Base-by-base conservation (phyloP, 2,888 invertebrate species). In the Augiades crinisus region DNA sequence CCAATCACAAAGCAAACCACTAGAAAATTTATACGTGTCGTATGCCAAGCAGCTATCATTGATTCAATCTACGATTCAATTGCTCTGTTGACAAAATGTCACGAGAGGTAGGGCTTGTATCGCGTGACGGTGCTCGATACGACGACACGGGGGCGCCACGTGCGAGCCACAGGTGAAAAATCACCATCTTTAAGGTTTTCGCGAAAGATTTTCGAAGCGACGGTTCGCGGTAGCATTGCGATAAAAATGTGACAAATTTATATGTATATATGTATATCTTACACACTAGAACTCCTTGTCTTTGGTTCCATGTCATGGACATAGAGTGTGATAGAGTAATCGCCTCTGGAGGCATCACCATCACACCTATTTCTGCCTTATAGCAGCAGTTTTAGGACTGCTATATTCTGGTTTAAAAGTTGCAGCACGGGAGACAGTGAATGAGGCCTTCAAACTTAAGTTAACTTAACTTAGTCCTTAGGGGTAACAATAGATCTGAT, bases 11-110 rank as follows among this genome's bases (percentile, higher is more conserved):
- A 19, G 36, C 10, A 10, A 37, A 5, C 13, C 6, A 13, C 6
- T 17, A n/a, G n/a, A n/a, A 36, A 27, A 30, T 30, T 30, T 30
- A 30, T 19, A 19, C 12, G 30, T 30, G 30, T 12, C 30, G 12
- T 30, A 47, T 43, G 41, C 37, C 34, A 55, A 56, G 14, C 30
- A 16, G 12, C 27, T 56, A 60, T 56, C 57, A 53, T 45, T 52
- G 46, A 56, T 60, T 62, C 56, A 55, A 62, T 58, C 60, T 60
- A 61, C 51, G 55, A 58, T 60, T 60, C 58, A 60, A 60, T 60
- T 57, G 57, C 30, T 17, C 27, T 55, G 58, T 60, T 58, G 55
- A 58, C 63, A 58, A 44, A 50, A 51, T 44, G 47, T 44, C 44
- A 44, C 44, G 44, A 33, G 33, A 33, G 31, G 44, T 21, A 21